Evolutionary conservation across 1,140 invertebrate genomes (phyloP).

Genomic region (Drosophila grimshawi): DNA sequence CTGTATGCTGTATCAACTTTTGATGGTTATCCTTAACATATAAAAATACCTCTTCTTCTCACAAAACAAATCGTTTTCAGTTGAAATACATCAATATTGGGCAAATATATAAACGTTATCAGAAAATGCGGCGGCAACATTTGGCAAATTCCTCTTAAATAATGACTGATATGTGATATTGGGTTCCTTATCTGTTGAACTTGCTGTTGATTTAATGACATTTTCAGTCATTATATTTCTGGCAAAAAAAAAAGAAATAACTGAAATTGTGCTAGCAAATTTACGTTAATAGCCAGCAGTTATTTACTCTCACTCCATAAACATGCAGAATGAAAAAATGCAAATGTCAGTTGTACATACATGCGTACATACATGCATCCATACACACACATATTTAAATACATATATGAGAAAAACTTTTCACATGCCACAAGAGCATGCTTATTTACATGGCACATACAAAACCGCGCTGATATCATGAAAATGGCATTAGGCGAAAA

Average conservation of each 20-base stretch:
- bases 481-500: slow-evolving; percentile 46
- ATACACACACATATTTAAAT: too few species aligned
- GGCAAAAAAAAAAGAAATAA: slow-evolving; percentile 53
- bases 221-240: slow-evolving; percentile 54
- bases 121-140: slow-evolving; percentile 36
- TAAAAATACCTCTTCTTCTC: background rate
- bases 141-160: slow-evolving; percentile 50
- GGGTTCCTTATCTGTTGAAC: slow-evolving; percentile 36
- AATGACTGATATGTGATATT: slow-evolving; percentile 52
- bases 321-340: slow-evolving; percentile 7
- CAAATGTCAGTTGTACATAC: slow-evolving; percentile 10
- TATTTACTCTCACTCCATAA: slow-evolving; percentile 27
- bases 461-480: slow-evolving; percentile 41
- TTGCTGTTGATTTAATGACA: slow-evolving; percentile 45
- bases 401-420: slow-evolving; percentile 24
- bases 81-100: too few species aligned
- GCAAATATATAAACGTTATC: slow-evolving; percentile 55
- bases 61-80: background rate
- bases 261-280: slow-evolving; percentile 26
- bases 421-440: slow-evolving; percentile 42
- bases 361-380: background rate
- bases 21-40: too few species aligned
- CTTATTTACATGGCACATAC: slow-evolving; percentile 46
- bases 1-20: too few species aligned
- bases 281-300: slow-evolving; percentile 39